Base-by-base conservation (phyloP, 1,140 invertebrate species). In the Platyura marginata region DNA sequence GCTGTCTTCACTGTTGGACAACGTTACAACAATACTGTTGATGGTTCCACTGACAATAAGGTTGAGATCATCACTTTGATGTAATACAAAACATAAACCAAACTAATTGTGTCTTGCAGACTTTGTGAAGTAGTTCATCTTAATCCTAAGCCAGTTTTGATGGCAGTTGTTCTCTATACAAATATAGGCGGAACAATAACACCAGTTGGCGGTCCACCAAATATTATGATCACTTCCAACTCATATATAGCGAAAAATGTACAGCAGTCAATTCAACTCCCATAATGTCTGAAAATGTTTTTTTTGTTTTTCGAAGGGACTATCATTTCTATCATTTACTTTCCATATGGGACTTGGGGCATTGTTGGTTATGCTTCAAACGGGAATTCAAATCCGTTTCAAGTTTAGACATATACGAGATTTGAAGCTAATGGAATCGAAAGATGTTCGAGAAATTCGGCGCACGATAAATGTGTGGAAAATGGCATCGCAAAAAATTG, bases 1-100 rank as follows among this genome's bases (percentile, higher is more conserved):
- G 1, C 54, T 90, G 1, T 90, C 87, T 0, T 82, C 83, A 0
- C 78, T 91, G 48, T 54, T 92, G 42, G 88, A 93, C 59, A 93
- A 90, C 57, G 87, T 92, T 2, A 91, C 87, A 0, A 90, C 85
- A 0, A 77, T 89, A 5, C 57, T 93, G 8, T 62, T 92, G 1
- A 81, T 90, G 71, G 86, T 86, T 3, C 86, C 88, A 1, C 80
- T 90, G 1, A 88, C 83, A 2, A 90, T 91, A 45, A 69, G 85
- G 50, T n/a, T n/a, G n/a, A n/a, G n/a, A n/a, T n/a, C n/a, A n/a
- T n/a, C n/a, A 13, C 2, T 19, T 29, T 42, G 5, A 19, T 33
- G n/a, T n/a, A n/a, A n/a, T n/a, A n/a, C n/a, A n/a, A n/a, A n/a
- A n/a, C n/a, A n/a, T n/a, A n/a, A n/a, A n/a, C n/a, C n/a, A n/a